Conservation (phyloP, 1,140 invertebrate genomes). For the Heliconius hermathena region DNA sequence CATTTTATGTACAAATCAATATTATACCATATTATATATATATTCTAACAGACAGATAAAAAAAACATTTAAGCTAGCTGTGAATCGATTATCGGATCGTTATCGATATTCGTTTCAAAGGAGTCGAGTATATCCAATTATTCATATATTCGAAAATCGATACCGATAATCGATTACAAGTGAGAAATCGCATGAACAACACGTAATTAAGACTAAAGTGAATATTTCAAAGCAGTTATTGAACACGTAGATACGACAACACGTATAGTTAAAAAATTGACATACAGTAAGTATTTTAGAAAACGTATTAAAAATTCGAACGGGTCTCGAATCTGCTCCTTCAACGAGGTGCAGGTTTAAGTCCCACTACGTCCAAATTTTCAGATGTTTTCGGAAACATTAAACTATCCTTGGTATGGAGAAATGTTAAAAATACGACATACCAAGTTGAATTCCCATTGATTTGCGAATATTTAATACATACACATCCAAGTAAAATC, state of each 20-base stretch:
- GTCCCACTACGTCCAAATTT: too few relatives aligned
- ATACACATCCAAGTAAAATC: neutral
- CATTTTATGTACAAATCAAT: neutral
- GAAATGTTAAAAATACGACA: neutral
- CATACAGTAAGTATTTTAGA: neutral
- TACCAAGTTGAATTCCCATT: neutral
- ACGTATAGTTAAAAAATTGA: neutral
- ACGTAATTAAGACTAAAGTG: neutral
- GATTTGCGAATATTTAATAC: neutral
- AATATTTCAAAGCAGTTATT: neutral
- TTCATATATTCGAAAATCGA: neutral
- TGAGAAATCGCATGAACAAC: neutral
- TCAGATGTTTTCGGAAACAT: too few relatives aligned
- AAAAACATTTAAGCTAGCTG: neutral
- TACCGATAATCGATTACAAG: neutral
- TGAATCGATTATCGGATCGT: neutral
- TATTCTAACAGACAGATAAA: neutral
- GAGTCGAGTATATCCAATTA: neutral
- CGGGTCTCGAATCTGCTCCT: too few relatives aligned
- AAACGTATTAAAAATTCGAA: too few relatives aligned
- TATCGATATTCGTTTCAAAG: neutral
- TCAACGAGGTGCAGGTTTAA: too few relatives aligned
- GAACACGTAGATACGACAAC: neutral
- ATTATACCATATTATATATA: neutral
- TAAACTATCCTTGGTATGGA: too few relatives aligned